Evolutionary conservation across 2,113 vertebrate species (phyloP), one percentile per base, ranked within the genome.

Genomic region (Pundamilia nyererei): DNA sequence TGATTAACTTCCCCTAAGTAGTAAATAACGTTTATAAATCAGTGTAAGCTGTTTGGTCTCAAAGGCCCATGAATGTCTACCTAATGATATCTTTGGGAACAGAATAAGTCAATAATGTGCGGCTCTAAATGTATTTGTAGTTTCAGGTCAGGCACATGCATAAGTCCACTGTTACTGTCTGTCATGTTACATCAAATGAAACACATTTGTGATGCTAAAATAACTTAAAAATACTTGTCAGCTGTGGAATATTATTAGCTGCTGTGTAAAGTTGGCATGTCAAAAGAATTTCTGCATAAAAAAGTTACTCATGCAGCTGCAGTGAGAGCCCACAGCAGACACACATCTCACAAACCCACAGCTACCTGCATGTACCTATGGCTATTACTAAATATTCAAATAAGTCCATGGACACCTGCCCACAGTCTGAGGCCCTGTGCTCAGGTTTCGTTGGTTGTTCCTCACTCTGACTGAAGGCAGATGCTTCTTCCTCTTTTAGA

Each of bases 81-180:
- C 15, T 24, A 9, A 38, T 21, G n/a, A 65, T 68, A 9, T 70
- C 35, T 15, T 42, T 68, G 19, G 35, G 2, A 40, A 40, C 1
- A 0, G 35, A 40, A 68, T 0, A 68, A 38, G 19, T 40, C 35
- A 40, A 6, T 21, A 9, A 21, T 70, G n/a, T 70, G 35, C n/a
- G 0, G 5, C n/a, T 70, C 62, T 70, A 40, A 70, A 42, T 6
- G 24, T 75, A 10, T 45, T 72, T 72, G 21, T 29, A 45, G 40
- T 29, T 47, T 75, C 68, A 47, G 24, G 42, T 47, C 14, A 17
- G 38, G 14, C 24, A 72, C 38, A 45, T 72, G 8, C 21, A 26
- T 45, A 26, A 47, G 4, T 45, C 14, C 5, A 45, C 40, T 7
- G 21, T 47, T 47, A 6, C 21, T 3, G 14, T 45, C 0, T 26